Evolutionary conservation across 2,113 vertebrate genomes (phyloP), one percentile per base, ranked within the genome.

Genomic region (Atherinomorus stipes): DNA sequence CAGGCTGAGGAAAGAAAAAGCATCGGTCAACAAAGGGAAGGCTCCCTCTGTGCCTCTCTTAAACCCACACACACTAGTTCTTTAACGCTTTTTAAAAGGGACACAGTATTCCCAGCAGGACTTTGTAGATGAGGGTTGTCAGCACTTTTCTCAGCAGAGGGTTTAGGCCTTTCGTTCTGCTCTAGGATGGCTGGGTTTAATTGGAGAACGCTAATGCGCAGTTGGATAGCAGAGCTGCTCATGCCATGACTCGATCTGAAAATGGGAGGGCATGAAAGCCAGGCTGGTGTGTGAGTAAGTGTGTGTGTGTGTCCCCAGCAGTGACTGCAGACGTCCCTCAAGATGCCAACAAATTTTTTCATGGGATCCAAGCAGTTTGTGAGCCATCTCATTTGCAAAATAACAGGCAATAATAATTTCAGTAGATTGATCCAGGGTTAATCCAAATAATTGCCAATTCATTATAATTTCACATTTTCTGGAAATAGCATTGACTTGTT

Each of bases 321-420:
- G 1, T 9, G n/a, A 71, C 69, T 50, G 68, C 75, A 80, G 61
- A 50, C 78, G 44, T 88, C 77, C 70, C 85, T 70, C 45, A 78
- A 77, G 74, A 85, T 63, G 51, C 65, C 71, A 72, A 57, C 65
- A 82, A 87, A 88, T 89, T 83, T 88, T 89, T 88, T 86, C 82
- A 87, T 76, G 23, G 84, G 56, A 80, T 87, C 53, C 13, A 37
- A 85, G 79, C 76, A 31, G 80, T 89, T 89, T 93, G 83, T 56
- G 68, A 81, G 74, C 65, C 38, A 60, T 67, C 83, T 91, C 78
- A 88, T 90, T 90, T 90, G 83, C 69, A 85, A 80, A 90, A 91
- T 87, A 89, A 91, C 85, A 89, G 82, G 85, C 86, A 82, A 78
- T 85, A 84, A 87, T 88, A 84, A 84, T 90, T 88, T 85, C 74